Evolutionary conservation across 53 echinoderm and acorn worm genomes (phyloP).

Genomic region (Pentamera pediparva): DNA sequence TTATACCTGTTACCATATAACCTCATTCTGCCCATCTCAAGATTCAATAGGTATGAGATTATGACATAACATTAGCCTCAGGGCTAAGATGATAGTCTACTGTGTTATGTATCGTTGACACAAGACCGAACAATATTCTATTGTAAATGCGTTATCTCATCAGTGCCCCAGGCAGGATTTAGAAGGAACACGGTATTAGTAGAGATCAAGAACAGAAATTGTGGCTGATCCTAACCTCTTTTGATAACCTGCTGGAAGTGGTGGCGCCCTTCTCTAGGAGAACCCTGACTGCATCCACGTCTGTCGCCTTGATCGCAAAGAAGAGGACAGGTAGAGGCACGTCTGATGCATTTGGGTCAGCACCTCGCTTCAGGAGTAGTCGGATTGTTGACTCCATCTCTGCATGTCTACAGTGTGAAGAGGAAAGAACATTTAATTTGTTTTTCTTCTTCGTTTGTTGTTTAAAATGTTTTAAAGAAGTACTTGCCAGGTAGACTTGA

Average conservation of each 20-base stretch:
- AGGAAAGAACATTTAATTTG: too few relatives aligned
- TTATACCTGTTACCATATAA: too few relatives aligned
- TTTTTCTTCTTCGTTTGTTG: too few relatives aligned
- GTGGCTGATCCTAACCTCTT: slow-evolving; percentile 32
- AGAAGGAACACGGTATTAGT: neutral
- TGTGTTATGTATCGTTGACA: too few relatives aligned
- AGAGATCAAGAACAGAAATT: neutral
- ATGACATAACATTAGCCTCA: neutral
- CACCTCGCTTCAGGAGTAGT: slow-evolving; percentile 76
- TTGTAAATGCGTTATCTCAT: neutral
- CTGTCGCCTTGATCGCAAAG: slow-evolving; percentile 94
- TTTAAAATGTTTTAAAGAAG: too few relatives aligned
- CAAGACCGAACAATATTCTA: neutral
- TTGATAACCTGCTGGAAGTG: slow-evolving; percentile 64
- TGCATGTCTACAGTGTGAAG: slow-evolving; percentile 49
- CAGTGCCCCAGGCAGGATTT: neutral
- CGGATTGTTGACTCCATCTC: slow-evolving; percentile 92
- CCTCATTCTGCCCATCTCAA: too few relatives aligned
- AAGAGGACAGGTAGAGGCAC: slow-evolving; percentile 93
- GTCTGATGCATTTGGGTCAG: slow-evolving; percentile 90
- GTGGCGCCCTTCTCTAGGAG: slow-evolving; percentile 79
- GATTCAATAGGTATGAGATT: neutral
- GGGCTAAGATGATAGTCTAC: neutral
- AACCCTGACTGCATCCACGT: slow-evolving; percentile 75
- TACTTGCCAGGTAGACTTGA: too few relatives aligned